phyloP scores from a whole-genome alignment of 1,140 invertebrate species.

The Diorhabda elongata region DNA sequence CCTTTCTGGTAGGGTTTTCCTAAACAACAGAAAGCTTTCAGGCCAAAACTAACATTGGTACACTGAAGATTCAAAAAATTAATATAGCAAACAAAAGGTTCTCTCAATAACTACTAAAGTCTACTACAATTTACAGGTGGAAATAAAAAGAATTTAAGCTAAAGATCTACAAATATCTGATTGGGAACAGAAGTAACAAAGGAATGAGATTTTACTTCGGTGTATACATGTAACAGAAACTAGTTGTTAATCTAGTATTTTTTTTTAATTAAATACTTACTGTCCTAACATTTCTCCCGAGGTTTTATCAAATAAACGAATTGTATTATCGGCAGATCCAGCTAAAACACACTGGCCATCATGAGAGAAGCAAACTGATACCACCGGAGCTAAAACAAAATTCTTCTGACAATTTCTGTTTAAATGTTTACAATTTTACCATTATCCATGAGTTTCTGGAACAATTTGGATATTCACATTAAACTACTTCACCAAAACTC shows the following conservation, averaged over 20 bases:
- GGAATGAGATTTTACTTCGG: background rate
- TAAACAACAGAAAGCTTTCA: background rate
- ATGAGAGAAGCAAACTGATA: constrained; percentile 69
- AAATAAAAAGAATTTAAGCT: background rate
- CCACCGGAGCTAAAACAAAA: constrained; percentile 61
- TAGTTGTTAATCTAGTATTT: background rate
- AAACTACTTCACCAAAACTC: no score
- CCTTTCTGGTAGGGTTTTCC: background rate
- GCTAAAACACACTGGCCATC: constrained; percentile 84
- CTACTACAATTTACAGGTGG: background rate
- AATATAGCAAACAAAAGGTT: background rate
- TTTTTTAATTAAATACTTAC: constrained; percentile 42
- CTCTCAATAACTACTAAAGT: background rate
- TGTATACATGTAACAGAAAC: background rate
- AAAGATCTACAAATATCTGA: background rate
- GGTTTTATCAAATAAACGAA: constrained; percentile 86
- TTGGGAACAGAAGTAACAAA: background rate
- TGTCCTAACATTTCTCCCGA: constrained; percentile 76
- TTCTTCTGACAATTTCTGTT: no score
- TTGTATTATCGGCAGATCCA: constrained; percentile 74
- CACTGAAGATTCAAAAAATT: background rate
- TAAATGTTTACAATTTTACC: no score
- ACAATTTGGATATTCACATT: no score
- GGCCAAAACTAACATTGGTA: background rate
- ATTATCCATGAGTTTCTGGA: no score